Evolutionary conservation across 1,140 invertebrate species (phyloP), one percentile per base, ranked within the genome.

Genomic region (Panagrolaimus sp.): DNA sequence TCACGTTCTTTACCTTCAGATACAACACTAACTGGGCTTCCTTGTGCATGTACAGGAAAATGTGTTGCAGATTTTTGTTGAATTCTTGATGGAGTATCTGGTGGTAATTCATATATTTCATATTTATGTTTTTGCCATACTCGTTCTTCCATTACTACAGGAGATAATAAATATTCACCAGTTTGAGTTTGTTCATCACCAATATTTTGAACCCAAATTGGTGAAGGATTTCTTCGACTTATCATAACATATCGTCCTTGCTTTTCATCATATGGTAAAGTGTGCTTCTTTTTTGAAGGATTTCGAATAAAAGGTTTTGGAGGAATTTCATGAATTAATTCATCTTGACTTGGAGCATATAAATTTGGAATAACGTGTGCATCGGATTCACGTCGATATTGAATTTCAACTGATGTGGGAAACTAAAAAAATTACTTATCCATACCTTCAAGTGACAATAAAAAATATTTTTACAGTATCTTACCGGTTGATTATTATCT

Each of bases 361-460:
- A 25, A 20, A 27, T 57, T 57, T 13, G 51, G 51, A 27, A 57
- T 57, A 11, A 57, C 20, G 20, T 57, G 51, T 5, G 51, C 14
- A 57, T 57, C 51, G 9, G 51, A 57, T 57, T 57, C 51, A 20
- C 51, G 51, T 20, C 51, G 51, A 27, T 57, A 57, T 27, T 57
- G 51, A 16, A 57, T 57, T 20, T 57, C 51, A 27, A 57, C 51
- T 13, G 51, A 57, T 20, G 51, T 57, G 11, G 51, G 51, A n/a
- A n/a, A n/a, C n/a, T n/a, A n/a, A n/a, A n/a, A n/a, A n/a, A n/a
- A n/a, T n/a, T n/a, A n/a, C n/a, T n/a, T n/a, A n/a, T n/a, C n/a
- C n/a, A n/a, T n/a, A n/a, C n/a, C n/a, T n/a, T n/a, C n/a, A n/a
- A n/a, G n/a, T n/a, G n/a, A n/a, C n/a, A n/a, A n/a, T n/a, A n/a